A percentile compares a stretch with the other conserved stretches of the same genome.
These are phyloP conservation scores for Epistrophella euchroma DNA, from an alignment of 2,888 invertebrate genomes.

Conservation along the genomic window DNA sequence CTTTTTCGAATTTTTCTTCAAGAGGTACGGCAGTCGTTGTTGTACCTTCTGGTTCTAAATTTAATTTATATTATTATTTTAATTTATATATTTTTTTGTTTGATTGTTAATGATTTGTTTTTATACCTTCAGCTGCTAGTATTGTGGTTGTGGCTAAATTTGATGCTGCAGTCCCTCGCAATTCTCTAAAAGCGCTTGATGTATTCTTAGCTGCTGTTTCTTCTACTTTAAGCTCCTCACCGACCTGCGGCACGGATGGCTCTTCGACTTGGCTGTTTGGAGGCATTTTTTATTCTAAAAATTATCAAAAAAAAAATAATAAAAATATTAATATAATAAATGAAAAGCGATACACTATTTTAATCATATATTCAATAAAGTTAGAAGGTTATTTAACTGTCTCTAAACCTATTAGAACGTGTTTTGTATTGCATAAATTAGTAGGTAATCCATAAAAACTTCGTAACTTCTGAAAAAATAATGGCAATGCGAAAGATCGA, in stretches of 20 bases:
- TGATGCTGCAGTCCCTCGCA: conserved; percentile 79
- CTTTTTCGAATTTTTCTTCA: conserved; percentile 81
- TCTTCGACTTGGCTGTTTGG: conserved; percentile 82
- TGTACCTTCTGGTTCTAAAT: conserved; percentile 77
- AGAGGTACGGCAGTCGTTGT: conserved; percentile 80
- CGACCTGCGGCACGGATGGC: conserved; percentile 79
- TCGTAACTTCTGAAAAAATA: too few relatives aligned
- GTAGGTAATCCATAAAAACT: too few relatives aligned
- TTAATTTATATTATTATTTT: not conserved
- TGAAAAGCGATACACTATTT: too few relatives aligned
- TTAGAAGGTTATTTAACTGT: too few relatives aligned
- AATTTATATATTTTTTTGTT: not conserved
- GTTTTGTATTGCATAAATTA: too few relatives aligned
- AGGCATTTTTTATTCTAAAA: conserved; percentile 79
- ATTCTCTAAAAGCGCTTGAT: conserved; percentile 77
- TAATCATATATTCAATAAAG: too few relatives aligned
- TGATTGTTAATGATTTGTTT: not conserved
- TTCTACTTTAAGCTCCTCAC: conserved; percentile 80
- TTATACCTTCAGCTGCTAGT: conserved; percentile 80
- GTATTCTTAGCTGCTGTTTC: conserved; percentile 79
- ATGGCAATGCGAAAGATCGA: too few relatives aligned
- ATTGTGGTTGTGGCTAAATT: conserved; percentile 77
- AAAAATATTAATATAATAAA: too few relatives aligned
- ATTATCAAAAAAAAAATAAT: not conserved
- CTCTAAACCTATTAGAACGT: too few relatives aligned